Conservation (phyloP, 2,113 vertebrate genomes). For the Microcebus jonahi region DNA sequence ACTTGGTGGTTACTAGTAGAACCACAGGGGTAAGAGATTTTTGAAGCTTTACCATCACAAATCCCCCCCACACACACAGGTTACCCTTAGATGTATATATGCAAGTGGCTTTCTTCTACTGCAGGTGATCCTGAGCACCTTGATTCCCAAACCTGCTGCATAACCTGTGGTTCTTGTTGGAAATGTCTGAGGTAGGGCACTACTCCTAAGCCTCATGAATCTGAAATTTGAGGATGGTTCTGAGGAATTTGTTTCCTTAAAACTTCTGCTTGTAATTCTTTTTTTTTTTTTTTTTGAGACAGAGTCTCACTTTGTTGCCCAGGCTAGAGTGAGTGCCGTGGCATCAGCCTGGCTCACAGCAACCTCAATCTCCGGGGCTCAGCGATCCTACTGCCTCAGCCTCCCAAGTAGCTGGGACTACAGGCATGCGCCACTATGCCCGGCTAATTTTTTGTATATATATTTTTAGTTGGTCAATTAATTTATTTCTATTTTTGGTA, state of each 20-base stretch:
- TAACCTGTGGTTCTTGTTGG: not conserved
- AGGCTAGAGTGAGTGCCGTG: too few species aligned
- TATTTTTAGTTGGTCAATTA: too few species aligned
- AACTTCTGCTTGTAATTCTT: not conserved
- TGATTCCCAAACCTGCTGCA: not conserved
- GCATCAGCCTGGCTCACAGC: too few species aligned
- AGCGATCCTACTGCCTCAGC: too few species aligned
- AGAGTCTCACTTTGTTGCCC: too few species aligned
- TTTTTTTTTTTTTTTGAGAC: too few species aligned
- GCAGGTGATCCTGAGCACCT: not conserved
- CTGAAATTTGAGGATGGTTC: conserved; percentile 21
- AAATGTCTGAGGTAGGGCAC: not conserved
- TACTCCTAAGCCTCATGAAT: not conserved
- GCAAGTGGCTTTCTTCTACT: not conserved
- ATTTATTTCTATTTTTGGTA: too few species aligned
- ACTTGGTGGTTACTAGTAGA: not conserved
- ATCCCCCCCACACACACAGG: not conserved
- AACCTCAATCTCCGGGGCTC: too few species aligned
- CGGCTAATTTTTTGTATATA: too few species aligned
- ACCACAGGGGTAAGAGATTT: not conserved
- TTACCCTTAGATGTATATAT: not conserved
- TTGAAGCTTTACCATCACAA: not conserved
- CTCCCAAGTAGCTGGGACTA: too few species aligned
- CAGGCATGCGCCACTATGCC: too few species aligned
- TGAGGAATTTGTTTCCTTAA: not conserved